Evolutionary conservation across 2,888 invertebrate genomes (phyloP).

Genomic region (Lasioglossum vierecki): DNA sequence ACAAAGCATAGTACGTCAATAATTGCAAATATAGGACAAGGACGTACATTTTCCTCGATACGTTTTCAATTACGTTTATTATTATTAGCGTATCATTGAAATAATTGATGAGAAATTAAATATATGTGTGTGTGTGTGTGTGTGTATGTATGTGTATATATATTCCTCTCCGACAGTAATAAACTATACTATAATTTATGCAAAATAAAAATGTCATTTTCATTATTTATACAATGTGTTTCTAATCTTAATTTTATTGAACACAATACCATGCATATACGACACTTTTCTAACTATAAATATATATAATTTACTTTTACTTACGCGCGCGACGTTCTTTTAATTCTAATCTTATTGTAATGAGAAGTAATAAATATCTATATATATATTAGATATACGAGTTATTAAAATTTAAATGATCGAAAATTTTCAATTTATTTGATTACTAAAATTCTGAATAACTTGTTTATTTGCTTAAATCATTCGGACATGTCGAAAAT

Average conservation of each 20-base stretch:
- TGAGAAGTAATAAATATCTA: neutral
- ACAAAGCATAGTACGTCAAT: slow-evolving; percentile 60
- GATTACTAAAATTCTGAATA: neutral
- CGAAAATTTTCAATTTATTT: neutral
- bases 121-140: neutral
- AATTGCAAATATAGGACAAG: slow-evolving; percentile 66
- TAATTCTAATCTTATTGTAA: neutral
- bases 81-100: slow-evolving; percentile 26
- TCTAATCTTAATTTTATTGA: neutral
- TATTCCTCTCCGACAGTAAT: neutral
- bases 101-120: neutral
- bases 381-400: neutral
- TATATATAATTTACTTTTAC: neutral
- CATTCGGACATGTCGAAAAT: neutral
- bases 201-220: neutral
- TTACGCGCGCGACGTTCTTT: neutral
- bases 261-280: neutral
- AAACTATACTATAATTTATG: neutral
- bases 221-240: neutral
- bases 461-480: neutral
- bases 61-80: slow-evolving; percentile 6
- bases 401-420: neutral
- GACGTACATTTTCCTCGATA: slow-evolving; percentile 53
- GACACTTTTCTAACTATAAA: neutral
- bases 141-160: neutral